Evolutionary conservation across 2,113 vertebrate species (phyloP).

Genomic region (Platycercus adscitus): DNA sequence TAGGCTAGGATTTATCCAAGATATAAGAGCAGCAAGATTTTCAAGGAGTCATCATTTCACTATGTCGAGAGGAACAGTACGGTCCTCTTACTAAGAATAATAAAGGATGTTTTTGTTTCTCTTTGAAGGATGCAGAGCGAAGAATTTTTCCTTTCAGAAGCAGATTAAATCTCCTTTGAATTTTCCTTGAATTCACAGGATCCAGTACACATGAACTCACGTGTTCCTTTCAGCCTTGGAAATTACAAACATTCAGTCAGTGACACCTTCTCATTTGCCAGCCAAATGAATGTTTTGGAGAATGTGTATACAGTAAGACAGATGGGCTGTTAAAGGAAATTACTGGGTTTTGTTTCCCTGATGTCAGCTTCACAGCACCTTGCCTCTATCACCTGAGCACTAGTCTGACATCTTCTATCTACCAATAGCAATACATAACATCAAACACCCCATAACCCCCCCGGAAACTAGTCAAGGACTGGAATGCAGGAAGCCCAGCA

Average conservation of each 20-base stretch:
- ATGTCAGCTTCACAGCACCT: not conserved
- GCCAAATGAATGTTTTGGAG: not conserved
- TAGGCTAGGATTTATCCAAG: not conserved
- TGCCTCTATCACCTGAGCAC: not conserved
- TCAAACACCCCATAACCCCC: not conserved
- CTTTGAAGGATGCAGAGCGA: not conserved
- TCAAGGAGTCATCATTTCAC: not conserved
- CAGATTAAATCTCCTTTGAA: not conserved
- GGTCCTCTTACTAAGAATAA: not conserved
- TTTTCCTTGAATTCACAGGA: constrained; percentile 26
- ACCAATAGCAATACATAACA: not conserved
- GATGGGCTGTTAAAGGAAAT: not conserved
- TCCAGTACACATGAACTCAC: not conserved
- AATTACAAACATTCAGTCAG: not conserved
- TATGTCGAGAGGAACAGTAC: not conserved
- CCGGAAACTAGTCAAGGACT: not conserved
- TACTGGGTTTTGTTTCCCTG: not conserved
- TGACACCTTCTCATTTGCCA: not conserved
- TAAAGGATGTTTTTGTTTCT: constrained; percentile 24
- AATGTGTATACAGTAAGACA: not conserved
- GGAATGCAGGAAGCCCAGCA: not conserved
- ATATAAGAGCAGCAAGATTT: not conserved
- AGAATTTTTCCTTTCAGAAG: not conserved
- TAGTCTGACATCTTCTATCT: not conserved
- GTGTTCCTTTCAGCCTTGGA: not conserved